Base-by-base conservation (phyloP, 2,113 vertebrate species). In the Mellivora capensis region DNA sequence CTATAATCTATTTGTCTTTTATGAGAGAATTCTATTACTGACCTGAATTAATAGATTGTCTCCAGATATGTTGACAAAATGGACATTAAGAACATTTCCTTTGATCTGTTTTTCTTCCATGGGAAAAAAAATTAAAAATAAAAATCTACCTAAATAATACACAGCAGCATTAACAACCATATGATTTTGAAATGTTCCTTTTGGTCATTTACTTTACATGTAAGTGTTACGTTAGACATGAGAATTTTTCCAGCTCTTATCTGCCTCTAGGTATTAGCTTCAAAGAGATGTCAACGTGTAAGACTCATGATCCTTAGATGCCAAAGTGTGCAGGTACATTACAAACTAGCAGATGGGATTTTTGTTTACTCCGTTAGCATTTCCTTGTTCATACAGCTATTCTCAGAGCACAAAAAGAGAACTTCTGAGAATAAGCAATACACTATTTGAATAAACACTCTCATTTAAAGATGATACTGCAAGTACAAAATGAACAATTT, bases 1-100 rank as follows among this genome's bases (percentile, higher is more conserved):
- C 79, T 98, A 96, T 96, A 97, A 98, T 98, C 97, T 98, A 95
- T 98, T 98, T 98, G 97, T 96, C 97, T 98, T 98, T 97, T 96
- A 96, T 64, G 85, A 88, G 97, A 90, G 74, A 96, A 96, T 91
- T 98, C 89, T 97, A 80, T 84, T 8, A 71, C 84, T 97, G 85
- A 93, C 91, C 94, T 94, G 64, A 9, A 3, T 92, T 97, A 98
- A 96, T 97, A 97, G 94, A 91, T 96, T 97, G 69, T 97, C 95
- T 98, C 87, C 91, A 0, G 17, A 52, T 96, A 95, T 64, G 83
- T 34, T 12, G 1, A 95, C n/a, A 93, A 97, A 98, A 94, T 91
- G 57, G 57, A 98, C 44, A 91, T 96, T 62, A 86, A 49, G 31
- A 79, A n/a, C 62, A 61, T 81, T 97, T 96, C 83, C 93, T 90